A percentile compares a stretch with the other conserved stretches of the same genome.
phyloP scores from a whole-genome alignment of 2,113 vertebrate genomes.

The Dryoscopus gambensis region DNA sequence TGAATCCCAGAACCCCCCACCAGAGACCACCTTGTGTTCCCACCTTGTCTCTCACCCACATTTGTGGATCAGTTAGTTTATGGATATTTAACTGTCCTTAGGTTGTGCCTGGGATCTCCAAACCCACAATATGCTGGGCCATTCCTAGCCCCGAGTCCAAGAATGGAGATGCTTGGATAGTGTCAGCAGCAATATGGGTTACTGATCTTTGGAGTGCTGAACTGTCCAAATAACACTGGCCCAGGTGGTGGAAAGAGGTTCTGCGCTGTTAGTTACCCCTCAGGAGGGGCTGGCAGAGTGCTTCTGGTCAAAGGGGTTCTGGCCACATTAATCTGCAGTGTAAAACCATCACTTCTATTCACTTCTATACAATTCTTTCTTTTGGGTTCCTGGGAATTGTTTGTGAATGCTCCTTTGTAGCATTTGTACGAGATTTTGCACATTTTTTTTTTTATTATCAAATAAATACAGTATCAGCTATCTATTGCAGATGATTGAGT shows the following conservation, averaged over 20 bases:
- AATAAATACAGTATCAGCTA: not conserved
- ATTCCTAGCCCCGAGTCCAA: not conserved
- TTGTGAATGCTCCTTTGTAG: not conserved
- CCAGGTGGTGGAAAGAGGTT: not conserved
- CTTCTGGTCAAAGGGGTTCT: not conserved
- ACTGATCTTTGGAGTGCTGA: not conserved
- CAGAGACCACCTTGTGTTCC: not conserved
- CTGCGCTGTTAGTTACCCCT: not conserved
- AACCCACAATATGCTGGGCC: not conserved
- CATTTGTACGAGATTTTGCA: not conserved
- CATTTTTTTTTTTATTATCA: not conserved
- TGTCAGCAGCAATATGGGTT: not conserved
- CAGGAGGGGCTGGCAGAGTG: not conserved
- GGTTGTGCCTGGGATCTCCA: not conserved
- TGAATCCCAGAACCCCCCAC: not conserved
- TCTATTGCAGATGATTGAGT: not conserved
- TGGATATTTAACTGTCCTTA: not conserved
- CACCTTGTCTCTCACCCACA: not conserved
- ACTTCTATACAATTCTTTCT: not conserved
- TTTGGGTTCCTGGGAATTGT: not conserved
- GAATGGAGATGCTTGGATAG: not conserved
- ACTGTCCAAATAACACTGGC: not conserved
- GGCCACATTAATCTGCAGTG: not conserved
- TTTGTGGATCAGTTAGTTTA: not conserved
- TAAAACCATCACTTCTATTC: not conserved